These are phyloP conservation scores for Microhierax caerulescens DNA, from an alignment of 2,797 vertebrate genomes.

Conservation along the genomic window DNA sequence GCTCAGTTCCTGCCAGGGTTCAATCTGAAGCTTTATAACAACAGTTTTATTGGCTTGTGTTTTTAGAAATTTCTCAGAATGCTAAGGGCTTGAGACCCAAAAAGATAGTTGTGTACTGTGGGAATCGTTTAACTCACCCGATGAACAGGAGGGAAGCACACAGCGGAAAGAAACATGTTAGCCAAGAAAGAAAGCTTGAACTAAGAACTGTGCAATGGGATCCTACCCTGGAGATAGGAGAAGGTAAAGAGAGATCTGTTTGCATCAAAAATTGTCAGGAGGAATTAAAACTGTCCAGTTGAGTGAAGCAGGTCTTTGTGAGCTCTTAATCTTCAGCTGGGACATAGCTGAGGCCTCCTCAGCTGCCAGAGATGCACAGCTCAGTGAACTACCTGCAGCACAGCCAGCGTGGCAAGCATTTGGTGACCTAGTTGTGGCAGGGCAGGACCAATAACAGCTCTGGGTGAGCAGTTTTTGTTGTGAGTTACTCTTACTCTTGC, in stretches of 20 bases:
- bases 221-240: background rate
- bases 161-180: background rate
- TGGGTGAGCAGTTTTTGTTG: background rate
- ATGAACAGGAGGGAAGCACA: background rate
- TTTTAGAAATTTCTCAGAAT: background rate
- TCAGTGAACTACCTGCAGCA: background rate
- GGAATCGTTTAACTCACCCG: background rate
- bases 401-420: background rate
- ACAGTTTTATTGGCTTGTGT: background rate
- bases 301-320: background rate
- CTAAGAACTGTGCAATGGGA: background rate
- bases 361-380: background rate
- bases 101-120: background rate
- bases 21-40: background rate
- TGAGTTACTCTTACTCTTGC: background rate
- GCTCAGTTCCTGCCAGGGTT: background rate
- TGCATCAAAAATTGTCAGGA: background rate
- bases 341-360: background rate
- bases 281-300: background rate
- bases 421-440: background rate
- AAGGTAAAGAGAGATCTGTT: background rate
- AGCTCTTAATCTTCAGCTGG: rapidly evolving
- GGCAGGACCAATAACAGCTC: background rate
- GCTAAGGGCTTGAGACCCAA: background rate
- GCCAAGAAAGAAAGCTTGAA: background rate